Evolutionary conservation across 2,888 invertebrate species (phyloP).

Genomic region (Dyspetes luteomarginatus): DNA sequence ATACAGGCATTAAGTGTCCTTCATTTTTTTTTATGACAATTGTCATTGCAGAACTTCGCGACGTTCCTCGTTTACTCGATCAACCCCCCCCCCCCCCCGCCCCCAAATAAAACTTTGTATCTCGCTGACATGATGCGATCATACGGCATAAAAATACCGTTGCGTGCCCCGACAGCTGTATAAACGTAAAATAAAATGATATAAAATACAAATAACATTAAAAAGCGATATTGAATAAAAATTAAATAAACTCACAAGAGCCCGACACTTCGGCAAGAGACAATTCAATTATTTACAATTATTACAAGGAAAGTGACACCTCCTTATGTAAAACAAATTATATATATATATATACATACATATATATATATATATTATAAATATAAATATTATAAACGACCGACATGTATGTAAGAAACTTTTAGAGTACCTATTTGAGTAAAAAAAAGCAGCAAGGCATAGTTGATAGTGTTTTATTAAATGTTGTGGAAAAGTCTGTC

Average conservation of each 20-base stretch:
- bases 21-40: background rate
- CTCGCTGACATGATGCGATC: background rate
- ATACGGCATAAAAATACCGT: slow-evolving; percentile 10
- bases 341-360: slow-evolving; percentile 61
- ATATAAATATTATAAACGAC: slow-evolving; percentile 69
- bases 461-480: slow-evolving; percentile 83
- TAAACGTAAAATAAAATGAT: slow-evolving; percentile 52
- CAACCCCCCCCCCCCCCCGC: background rate
- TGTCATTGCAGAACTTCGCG: slow-evolving; percentile 13
- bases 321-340: slow-evolving; percentile 68
- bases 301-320: slow-evolving; percentile 76
- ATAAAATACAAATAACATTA: slow-evolving; percentile 39
- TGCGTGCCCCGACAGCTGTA: slow-evolving; percentile 57
- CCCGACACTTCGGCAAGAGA: slow-evolving; percentile 37
- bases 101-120: background rate
- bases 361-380: slow-evolving; percentile 51
- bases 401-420: slow-evolving; percentile 81
- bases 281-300: slow-evolving; percentile 61
- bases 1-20: slow-evolving; percentile 3
- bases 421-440: slow-evolving; percentile 82
- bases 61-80: slow-evolving; percentile 42
- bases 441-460: slow-evolving; percentile 78
- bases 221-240: slow-evolving; percentile 23
- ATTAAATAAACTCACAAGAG: background rate
- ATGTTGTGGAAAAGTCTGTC: slow-evolving; percentile 79